Percentiles rank a stretch among this genome's conserved stretches.
Evolutionary conservation across 2,888 invertebrate species (phyloP).

Genomic region (Cremastinae sp.): DNA sequence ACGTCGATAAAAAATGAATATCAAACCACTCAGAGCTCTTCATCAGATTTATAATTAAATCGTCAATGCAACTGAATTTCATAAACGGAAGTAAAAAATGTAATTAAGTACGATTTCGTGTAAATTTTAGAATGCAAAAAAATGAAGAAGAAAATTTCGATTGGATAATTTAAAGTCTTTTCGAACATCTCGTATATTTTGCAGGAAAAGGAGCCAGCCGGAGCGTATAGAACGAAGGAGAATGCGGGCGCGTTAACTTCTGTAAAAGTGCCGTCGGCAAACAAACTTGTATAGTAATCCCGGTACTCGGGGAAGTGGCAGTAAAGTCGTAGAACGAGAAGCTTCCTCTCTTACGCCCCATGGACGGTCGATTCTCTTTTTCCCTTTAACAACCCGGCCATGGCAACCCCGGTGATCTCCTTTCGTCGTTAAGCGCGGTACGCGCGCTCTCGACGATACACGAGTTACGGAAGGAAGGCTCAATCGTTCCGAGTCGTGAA

Average conservation of each 20-base stretch:
- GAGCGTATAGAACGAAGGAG: neutral
- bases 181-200: neutral
- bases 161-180: neutral
- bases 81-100: too few species aligned
- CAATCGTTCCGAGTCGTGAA: conserved; percentile 45
- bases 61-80: too few species aligned
- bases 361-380: neutral
- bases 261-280: conserved; percentile 63
- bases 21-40: too few species aligned
- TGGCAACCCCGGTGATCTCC: conserved; percentile 29
- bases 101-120: too few species aligned
- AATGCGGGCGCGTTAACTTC: conserved; percentile 58
- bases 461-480: conserved; percentile 58
- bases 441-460: conserved; percentile 52
- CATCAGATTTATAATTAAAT: too few species aligned
- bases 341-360: conserved; percentile 47
- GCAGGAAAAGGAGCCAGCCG: neutral
- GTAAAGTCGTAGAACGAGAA: conserved; percentile 58
- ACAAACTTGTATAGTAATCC: conserved; percentile 64
- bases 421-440: conserved; percentile 25
- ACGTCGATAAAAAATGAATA: too few species aligned
- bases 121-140: neutral
- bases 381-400: conserved; percentile 7
- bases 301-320: conserved; percentile 63
- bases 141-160: neutral